A percentile compares a stretch with the other conserved stretches of the same genome.
Conservation (phyloP, 92 coral and sea anemone genomes). For the Isaurus tuberculatus region DNA sequence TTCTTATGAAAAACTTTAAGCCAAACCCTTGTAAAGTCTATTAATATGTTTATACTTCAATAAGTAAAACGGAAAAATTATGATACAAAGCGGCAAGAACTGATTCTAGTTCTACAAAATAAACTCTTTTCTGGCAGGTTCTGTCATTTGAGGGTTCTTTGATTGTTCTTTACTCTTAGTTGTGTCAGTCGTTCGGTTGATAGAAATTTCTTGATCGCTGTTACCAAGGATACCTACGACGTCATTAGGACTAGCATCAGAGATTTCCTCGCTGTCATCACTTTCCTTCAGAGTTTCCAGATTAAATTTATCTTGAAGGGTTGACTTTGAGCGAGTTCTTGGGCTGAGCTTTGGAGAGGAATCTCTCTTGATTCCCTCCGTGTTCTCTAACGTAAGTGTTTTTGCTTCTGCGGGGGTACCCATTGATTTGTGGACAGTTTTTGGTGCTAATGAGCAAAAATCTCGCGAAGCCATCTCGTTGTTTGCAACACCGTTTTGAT, state of each 20-base stretch:
- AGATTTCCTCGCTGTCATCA: background rate
- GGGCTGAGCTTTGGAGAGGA: background rate
- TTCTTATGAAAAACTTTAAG: too few relatives aligned
- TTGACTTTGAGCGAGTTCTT: slow-evolving; percentile 1
- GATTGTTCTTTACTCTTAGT: background rate
- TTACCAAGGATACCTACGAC: background rate
- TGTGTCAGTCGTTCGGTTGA: background rate
- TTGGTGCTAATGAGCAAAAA: background rate
- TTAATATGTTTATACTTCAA: too few relatives aligned
- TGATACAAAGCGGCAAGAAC: too few relatives aligned
- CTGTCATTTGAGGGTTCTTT: background rate
- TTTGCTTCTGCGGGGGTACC: background rate
- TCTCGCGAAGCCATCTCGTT: background rate
- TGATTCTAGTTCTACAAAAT: background rate
- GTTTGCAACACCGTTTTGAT: background rate
- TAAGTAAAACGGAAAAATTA: too few relatives aligned
- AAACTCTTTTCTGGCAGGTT: background rate
- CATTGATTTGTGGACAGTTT: background rate
- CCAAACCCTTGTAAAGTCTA: too few relatives aligned
- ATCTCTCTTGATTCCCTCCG: background rate
- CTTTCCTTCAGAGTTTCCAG: slow-evolving; percentile 8
- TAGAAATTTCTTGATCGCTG: background rate
- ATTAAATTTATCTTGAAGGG: background rate
- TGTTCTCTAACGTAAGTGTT: background rate
- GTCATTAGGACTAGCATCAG: background rate